A percentile compares a stretch with the other conserved stretches of the same genome.
phyloP scores from a whole-genome alignment of 2,888 invertebrate genomes.

The Luperina nickerlii region DNA sequence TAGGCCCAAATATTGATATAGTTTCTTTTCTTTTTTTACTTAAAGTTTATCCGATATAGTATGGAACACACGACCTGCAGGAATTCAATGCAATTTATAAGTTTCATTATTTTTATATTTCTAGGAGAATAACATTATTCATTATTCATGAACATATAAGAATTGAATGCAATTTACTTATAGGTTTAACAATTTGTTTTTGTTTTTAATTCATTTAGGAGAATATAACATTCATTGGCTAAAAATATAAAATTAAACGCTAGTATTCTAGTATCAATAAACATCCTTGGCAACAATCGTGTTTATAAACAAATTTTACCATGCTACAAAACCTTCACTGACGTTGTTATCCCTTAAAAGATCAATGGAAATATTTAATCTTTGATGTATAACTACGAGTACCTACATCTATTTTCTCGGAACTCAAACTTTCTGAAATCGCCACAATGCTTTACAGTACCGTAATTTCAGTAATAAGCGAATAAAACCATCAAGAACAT shows the following conservation, averaged over 20 bases:
- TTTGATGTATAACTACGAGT: neutral
- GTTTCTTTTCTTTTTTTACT: neutral
- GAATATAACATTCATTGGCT: neutral
- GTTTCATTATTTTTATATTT: neutral
- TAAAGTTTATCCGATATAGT: neutral
- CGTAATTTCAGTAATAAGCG: slow-evolving; percentile 15
- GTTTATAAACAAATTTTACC: neutral
- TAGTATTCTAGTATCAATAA: neutral
- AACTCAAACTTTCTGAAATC: neutral
- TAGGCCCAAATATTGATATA: neutral
- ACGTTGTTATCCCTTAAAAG: neutral
- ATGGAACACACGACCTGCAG: neutral
- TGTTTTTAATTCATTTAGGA: neutral
- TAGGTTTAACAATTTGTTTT: too few species aligned
- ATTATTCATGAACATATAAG: neutral
- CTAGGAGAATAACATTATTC: too few species aligned
- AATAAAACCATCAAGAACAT: slow-evolving; percentile 24
- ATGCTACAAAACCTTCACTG: neutral
- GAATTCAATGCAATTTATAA: neutral
- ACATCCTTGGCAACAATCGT: neutral
- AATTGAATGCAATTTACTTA: neutral
- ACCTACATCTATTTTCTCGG: neutral
- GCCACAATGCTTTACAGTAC: neutral
- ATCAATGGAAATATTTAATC: neutral
- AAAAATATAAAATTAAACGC: neutral